Conservation (phyloP, 2,888 invertebrate genomes). For the Torymus auratus region DNA sequence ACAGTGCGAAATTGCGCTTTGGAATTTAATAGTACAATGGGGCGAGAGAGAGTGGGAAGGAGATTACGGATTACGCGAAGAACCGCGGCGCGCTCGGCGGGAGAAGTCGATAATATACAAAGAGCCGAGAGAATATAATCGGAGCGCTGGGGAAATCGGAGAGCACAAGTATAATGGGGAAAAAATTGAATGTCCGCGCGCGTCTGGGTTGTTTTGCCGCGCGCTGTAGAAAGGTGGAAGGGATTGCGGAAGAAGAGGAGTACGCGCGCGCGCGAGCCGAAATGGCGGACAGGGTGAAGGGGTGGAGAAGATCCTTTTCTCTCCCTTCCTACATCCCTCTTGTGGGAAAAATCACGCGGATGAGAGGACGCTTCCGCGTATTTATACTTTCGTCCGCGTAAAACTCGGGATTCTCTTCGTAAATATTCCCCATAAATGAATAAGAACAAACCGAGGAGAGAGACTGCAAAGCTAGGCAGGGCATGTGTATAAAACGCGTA, state of each 20-base stretch:
- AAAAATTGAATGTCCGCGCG: constrained; percentile 36
- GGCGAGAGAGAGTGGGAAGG: constrained; percentile 20
- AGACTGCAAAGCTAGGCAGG: not conserved
- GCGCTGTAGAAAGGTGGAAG: not conserved
- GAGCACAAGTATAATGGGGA: constrained; percentile 20
- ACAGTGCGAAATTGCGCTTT: constrained; percentile 36
- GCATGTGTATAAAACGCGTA: not conserved
- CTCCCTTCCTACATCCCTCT: too few species aligned
- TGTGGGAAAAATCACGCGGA: constrained; percentile 13
- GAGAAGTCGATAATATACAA: constrained; percentile 8
- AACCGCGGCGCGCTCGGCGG: constrained; percentile 6
- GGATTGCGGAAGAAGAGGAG: not conserved
- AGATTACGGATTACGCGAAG: constrained; percentile 53
- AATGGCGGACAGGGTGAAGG: not conserved
- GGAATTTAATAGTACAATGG: constrained; percentile 55
- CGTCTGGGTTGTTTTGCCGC: constrained; percentile 12
- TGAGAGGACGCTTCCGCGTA: constrained; percentile 1
- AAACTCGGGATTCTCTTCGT: constrained; percentile 14
- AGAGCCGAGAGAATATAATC: not conserved
- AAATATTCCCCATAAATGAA: constrained; percentile 49
- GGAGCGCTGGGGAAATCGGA: not conserved
- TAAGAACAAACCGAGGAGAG: constrained; percentile 15
- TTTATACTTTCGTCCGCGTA: not conserved
- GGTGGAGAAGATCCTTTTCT: not conserved
- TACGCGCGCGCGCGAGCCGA: not conserved